Base-by-base conservation (phyloP, 2,113 vertebrate genomes). In the Balaeniceps rex region DNA sequence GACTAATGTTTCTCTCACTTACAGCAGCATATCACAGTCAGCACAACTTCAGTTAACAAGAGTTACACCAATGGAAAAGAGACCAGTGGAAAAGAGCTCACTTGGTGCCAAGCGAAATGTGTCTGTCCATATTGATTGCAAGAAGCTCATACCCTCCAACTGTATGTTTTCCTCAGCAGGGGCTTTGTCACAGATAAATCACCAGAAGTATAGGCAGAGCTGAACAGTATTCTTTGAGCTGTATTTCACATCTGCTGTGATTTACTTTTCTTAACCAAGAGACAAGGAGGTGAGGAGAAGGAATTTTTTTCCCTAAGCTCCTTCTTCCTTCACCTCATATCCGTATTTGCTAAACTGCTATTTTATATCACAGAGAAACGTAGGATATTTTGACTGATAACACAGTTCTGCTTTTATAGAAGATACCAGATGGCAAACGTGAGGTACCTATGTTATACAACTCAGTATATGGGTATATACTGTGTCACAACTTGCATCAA, bases 201-300 rank as follows among this genome's bases (percentile, higher is more conserved):
- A 70, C 58, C 55, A 63, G 6, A 51, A 78, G 49, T 22, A 54
- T 7, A 74, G 42, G 77, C 44, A 55, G 64, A 81, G 65, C 34
- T 88, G 60, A 85, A 58, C 0, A 68, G 65, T 29, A 23, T 36
- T 34, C 75, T 87, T 76, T 1, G 0, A 80, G 64, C 40, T 38
- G 26, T 36, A 44, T 72, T 88, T 76, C 46, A 9, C 78, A n/a
- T 64, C 64, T 81, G 68, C 40, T 75, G 68, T 52, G 64, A 95
- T 90, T 93, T 87, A 58, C 49, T 91, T 54, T 29, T 72, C 69
- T 86, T 83, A 92, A 74, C 82, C 36, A 94, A 88, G 51, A 83
- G 38, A 81, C 71, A 81, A 89, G 49, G 49, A 71, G 46, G 19
- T 42, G 34, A 92, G 68, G 65, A 92, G 49, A 72, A 83, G 18